phyloP scores from a whole-genome alignment of 2,797 vertebrate genomes.

The Peromyscus eremicus region DNA sequence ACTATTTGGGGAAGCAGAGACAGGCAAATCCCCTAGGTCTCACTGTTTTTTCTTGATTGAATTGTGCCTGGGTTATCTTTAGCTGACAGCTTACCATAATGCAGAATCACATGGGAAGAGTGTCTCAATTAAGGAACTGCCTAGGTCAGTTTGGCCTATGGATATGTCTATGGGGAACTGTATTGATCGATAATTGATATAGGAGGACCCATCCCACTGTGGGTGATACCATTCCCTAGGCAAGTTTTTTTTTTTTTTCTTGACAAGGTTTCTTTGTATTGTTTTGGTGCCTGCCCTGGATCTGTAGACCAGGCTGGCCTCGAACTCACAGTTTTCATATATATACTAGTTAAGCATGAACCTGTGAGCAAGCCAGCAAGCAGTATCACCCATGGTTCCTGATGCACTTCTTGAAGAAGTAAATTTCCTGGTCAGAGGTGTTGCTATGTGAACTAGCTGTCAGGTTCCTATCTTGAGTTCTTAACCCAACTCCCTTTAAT shows the following conservation, averaged over 20 bases:
- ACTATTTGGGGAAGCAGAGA: not conserved
- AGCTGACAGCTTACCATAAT: not conserved
- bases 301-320: too few relatives aligned
- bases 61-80: not conserved
- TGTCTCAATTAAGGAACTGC: not conserved
- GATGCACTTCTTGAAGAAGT: not conserved
- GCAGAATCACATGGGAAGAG: not conserved
- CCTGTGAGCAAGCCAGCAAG: not conserved
- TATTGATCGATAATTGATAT: not conserved
- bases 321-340: not conserved
- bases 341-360: not conserved
- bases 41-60: not conserved
- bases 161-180: not conserved
- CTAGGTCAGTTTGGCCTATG: not conserved
- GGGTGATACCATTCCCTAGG: not conserved
- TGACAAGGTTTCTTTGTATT: too few relatives aligned
- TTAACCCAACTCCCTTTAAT: not conserved
- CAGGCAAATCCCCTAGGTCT: not conserved
- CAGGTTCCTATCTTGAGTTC: not conserved
- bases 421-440: not conserved
- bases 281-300: too few relatives aligned
- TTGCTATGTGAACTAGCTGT: not conserved
- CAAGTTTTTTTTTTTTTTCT: too few relatives aligned
- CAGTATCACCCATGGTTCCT: not conserved
- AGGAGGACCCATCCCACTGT: not conserved